Evolutionary conservation across 2,888 invertebrate genomes (phyloP), one percentile per base, ranked within the genome.

Genomic region (Amphimallon solstitiale): DNA sequence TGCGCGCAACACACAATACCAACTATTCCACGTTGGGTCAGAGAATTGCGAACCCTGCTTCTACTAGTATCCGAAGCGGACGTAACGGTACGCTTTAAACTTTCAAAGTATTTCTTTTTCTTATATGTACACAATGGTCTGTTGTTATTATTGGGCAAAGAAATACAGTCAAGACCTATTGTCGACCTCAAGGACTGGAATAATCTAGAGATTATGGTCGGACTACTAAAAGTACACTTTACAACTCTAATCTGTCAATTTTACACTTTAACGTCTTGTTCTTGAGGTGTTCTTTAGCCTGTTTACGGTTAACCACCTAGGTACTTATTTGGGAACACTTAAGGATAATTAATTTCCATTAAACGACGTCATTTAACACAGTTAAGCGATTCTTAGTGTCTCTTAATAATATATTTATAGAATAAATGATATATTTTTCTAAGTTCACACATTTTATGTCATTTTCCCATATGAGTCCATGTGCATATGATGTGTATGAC

Each of bases 11-110:
- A 75, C 73, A 77, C 77, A 78, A 76, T 75, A 72, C 72, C 67
- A 65, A 60, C 71, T 74, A 73, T 74, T 75, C 73, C 75, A 74
- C 74, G 73, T 76, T 73, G 70, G 71, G 72, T 69, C 56, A 68
- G 67, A 68, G 66, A 72, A 71, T 69, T 69, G 68, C 64, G 56
- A 68, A 73, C 75, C 72, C 76, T 75, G 76, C 76, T 74, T 23
- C 29, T 19, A 38, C 19, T 73, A 73, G 76, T 73, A 75, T 78
- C 74, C 73, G 76, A 77, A 76, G 76, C 77, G 74, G 76, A 74
- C 76, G 76, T 76, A 76, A 76, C 77, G 72, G 73, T 75, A 75
- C 74, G 76, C 73, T 76, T 77, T 69, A 34, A 35, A 46, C 9
- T 46, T 34, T 52, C 17, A 56, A 54, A 59, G 56, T 59, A 43